Percentiles rank a stretch among this genome's conserved stretches.
Evolutionary conservation across 2,113 vertebrate genomes (phyloP).

Genomic region (Copsychus sechellarum): DNA sequence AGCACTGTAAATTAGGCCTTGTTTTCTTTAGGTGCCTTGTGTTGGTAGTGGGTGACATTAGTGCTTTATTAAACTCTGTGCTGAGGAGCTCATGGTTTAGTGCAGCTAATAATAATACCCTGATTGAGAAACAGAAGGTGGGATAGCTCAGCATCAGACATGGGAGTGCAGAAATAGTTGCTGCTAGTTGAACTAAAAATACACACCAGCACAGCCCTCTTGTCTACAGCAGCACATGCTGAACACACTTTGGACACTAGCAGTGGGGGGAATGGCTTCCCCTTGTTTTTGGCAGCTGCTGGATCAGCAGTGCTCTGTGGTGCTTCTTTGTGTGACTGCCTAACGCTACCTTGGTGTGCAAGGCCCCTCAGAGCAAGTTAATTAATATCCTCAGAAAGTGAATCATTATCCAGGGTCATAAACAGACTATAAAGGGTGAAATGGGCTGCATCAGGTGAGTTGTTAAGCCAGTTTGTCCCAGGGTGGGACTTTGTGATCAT

Average conservation of each 20-base stretch:
- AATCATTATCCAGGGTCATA: background rate
- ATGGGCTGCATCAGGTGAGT: background rate
- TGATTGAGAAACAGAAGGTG: conserved; percentile 53
- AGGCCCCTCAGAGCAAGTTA: background rate
- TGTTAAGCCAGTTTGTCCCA: background rate
- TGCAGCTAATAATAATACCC: conserved; percentile 49
- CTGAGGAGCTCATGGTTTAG: background rate
- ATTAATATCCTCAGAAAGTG: background rate
- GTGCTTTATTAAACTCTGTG: background rate
- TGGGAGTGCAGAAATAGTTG: background rate
- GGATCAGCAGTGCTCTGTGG: background rate
- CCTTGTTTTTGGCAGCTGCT: background rate
- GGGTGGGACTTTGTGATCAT: background rate
- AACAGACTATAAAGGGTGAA: background rate
- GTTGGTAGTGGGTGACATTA: conserved; percentile 5
- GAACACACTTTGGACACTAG: background rate
- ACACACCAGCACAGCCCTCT: background rate
- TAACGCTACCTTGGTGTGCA: background rate
- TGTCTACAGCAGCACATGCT: conserved; percentile 17
- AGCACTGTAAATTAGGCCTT: conserved; percentile 9
- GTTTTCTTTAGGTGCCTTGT: conserved; percentile 32
- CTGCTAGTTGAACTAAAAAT: conserved; percentile 57
- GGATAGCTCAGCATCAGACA: conserved; percentile 27
- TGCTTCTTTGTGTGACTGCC: rapidly evolving
- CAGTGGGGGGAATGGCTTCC: background rate